A percentile compares a stretch with the other conserved stretches of the same genome.
Conservation (phyloP, 2,113 vertebrate species). For the Paradisaea rubra region DNA sequence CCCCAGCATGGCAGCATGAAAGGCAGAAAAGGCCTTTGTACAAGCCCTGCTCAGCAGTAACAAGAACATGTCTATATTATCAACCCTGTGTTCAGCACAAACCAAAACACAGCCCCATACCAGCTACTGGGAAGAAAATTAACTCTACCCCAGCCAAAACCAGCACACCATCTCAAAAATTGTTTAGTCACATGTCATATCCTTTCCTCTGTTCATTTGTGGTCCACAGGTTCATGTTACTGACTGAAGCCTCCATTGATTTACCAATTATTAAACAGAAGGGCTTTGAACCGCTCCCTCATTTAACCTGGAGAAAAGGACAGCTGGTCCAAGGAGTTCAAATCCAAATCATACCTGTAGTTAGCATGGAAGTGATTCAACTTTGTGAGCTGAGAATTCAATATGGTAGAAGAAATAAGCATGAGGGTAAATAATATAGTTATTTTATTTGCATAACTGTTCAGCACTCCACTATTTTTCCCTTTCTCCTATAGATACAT, state of each 20-base stretch:
- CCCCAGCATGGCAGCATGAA: rapidly evolving
- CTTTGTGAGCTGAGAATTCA: background rate
- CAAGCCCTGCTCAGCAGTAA: background rate
- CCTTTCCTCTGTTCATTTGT: background rate
- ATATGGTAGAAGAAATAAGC: background rate
- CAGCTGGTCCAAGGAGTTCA: background rate
- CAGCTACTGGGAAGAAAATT: background rate
- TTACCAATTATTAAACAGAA: background rate
- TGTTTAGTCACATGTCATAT: background rate
- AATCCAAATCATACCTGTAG: background rate
- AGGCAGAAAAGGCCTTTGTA: background rate
- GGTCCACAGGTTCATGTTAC: background rate
- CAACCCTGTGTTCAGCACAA: background rate
- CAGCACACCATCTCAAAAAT: background rate
- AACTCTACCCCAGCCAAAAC: background rate
- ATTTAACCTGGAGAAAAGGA: background rate
- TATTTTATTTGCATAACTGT: background rate
- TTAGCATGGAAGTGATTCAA: background rate
- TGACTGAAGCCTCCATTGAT: background rate
- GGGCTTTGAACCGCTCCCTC: background rate
- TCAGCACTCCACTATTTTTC: background rate
- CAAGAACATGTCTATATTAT: background rate
- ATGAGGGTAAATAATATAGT: background rate
- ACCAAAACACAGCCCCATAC: background rate
- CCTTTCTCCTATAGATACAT: background rate